phyloP scores from a whole-genome alignment of 2,888 invertebrate species.

The Bellardia pandia region DNA sequence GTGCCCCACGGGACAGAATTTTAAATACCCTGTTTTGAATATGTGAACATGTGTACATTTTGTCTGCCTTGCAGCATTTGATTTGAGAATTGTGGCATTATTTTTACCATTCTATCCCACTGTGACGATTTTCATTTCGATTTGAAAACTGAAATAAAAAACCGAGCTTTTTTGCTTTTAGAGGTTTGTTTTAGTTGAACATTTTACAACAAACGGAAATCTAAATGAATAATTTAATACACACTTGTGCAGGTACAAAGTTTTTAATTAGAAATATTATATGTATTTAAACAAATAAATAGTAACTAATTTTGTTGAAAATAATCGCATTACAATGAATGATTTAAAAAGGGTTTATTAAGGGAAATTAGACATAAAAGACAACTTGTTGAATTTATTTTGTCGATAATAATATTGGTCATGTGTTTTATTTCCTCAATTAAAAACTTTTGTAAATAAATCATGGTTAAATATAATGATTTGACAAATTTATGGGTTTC shows the following conservation, averaged over 20 bases:
- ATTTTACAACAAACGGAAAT: constrained; percentile 26
- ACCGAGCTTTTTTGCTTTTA: too few species aligned
- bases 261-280: constrained; percentile 30
- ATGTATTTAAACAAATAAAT: background rate
- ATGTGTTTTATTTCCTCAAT: background rate
- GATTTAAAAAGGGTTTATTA: background rate
- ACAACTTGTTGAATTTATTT: background rate
- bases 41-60: too few species aligned
- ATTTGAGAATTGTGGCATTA: too few species aligned
- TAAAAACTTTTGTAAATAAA: background rate
- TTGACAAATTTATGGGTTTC: background rate
- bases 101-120: background rate
- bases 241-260: background rate
- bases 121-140: background rate
- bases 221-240: constrained; percentile 7
- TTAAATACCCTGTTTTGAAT: too few species aligned
- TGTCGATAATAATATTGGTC: background rate
- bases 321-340: constrained; percentile 28
- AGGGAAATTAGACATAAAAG: background rate
- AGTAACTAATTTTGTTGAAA: background rate
- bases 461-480: background rate
- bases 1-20: too few species aligned
- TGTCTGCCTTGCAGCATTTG: too few species aligned
- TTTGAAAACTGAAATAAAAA: background rate
- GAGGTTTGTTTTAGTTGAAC: background rate